Evolutionary conservation across 2,888 invertebrate species (phyloP).

Genomic region (Andrena flavipes): DNA sequence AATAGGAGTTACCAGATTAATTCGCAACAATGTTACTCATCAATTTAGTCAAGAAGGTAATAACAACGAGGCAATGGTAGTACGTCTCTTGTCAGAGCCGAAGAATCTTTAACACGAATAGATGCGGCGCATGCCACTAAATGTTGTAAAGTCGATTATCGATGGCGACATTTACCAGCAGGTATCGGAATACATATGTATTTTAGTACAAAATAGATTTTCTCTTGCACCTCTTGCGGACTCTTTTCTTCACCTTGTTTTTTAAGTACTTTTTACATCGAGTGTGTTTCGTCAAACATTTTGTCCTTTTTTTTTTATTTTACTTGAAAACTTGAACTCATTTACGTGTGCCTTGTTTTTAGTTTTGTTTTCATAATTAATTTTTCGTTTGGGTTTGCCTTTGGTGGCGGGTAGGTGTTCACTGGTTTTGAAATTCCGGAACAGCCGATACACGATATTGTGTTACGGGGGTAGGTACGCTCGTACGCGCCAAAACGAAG

Average conservation of each 20-base stretch:
- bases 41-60: conserved; percentile 9
- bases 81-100: neutral
- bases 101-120: neutral
- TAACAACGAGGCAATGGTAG: conserved; percentile 2
- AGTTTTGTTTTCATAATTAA: conserved; percentile 23
- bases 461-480: too few species aligned
- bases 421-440: neutral
- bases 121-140: neutral
- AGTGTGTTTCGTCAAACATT: conserved; percentile 37
- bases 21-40: conserved; percentile 5
- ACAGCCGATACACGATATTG: neutral
- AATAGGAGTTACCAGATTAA: conserved; percentile 23
- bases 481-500: conserved; percentile 27
- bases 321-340: neutral
- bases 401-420: conserved; percentile 67
- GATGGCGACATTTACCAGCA: conserved; percentile 21
- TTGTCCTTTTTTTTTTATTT: conserved; percentile 22
- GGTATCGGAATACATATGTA: neutral
- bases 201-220: conserved; percentile 19
- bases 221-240: conserved; percentile 15
- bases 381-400: conserved; percentile 39
- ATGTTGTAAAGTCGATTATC: neutral
- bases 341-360: conserved; percentile 38
- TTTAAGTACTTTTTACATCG: conserved; percentile 4
- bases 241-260: conserved; percentile 20